Percentiles rank a stretch among this genome's conserved stretches.
These are phyloP conservation scores for Argyresthia albistria DNA, from an alignment of 2,888 invertebrate species.

Conservation along the genomic window DNA sequence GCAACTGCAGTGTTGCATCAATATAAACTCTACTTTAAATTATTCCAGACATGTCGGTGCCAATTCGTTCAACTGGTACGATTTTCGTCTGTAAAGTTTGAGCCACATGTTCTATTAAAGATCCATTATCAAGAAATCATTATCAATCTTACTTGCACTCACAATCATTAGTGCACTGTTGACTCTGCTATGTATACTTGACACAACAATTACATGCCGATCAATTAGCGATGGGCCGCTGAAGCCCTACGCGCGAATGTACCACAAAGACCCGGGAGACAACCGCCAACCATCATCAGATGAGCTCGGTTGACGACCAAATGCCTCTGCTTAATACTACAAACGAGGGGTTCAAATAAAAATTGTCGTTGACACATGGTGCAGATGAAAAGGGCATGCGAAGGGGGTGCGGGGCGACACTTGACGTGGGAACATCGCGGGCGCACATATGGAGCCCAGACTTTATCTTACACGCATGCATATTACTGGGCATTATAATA, in stretches of 20 bases:
- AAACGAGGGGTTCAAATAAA: constrained; percentile 28
- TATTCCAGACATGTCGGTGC: no score
- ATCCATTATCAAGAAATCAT: not conserved
- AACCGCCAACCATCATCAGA: constrained; percentile 30
- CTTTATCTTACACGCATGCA: constrained; percentile 46
- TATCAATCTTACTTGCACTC: no score
- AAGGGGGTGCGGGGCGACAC: constrained; percentile 26
- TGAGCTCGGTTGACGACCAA: constrained; percentile 22
- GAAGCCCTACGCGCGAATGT: constrained; percentile 57
- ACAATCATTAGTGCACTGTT: no score
- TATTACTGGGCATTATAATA: constrained; percentile 49
- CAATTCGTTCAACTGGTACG: no score
- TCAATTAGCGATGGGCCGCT: constrained; percentile 52
- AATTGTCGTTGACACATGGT: constrained; percentile 53
- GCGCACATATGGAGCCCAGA: constrained; percentile 65
- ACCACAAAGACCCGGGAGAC: constrained; percentile 56
- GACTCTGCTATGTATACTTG: constrained; percentile 21
- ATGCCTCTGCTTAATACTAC: constrained; percentile 12
- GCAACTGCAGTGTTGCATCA: no score
- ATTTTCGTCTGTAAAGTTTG: no score
- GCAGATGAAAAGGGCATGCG: constrained; percentile 22
- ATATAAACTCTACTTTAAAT: no score
- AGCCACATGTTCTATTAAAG: not conserved
- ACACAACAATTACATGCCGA: constrained; percentile 58
- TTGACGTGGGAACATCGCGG: constrained; percentile 51